phyloP scores from a whole-genome alignment of 2,888 invertebrate genomes.

The Andrena dorsata region DNA sequence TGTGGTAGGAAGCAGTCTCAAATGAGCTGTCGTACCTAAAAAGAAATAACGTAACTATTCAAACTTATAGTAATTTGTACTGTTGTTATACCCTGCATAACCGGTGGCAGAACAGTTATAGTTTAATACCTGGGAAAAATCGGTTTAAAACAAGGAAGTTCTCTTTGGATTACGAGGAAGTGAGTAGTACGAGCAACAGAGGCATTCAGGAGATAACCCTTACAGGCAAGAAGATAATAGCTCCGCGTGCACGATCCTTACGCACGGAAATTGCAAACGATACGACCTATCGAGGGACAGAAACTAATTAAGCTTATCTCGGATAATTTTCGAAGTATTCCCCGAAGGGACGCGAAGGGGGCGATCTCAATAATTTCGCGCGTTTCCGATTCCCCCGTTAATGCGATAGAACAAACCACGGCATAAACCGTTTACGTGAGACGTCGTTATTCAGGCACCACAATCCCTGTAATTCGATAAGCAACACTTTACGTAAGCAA shows the following conservation, averaged over 20 bases:
- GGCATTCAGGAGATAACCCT: neutral
- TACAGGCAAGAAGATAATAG: neutral
- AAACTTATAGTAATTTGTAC: no score
- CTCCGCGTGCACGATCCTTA: neutral
- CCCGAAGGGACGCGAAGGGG: neutral
- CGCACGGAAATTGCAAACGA: conserved; percentile 1
- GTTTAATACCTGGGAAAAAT: no score
- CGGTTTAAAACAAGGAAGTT: no score
- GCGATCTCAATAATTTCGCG: conserved; percentile 3
- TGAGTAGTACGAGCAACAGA: neutral
- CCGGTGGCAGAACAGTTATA: no score
- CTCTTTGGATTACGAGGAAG: no score
- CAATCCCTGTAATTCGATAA: conserved; percentile 39
- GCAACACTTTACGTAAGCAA: conserved; percentile 26
- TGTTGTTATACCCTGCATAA: no score
- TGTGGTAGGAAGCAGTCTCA: no score
- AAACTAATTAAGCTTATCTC: conserved; percentile 14
- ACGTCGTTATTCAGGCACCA: conserved; percentile 16
- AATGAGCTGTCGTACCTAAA: no score
- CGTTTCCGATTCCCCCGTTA: conserved; percentile 1
- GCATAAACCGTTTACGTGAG: conserved; percentile 27
- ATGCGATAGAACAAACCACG: conserved; percentile 2
- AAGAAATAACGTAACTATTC: no score
- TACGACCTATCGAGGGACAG: neutral
- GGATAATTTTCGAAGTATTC: neutral